A percentile compares a stretch with the other conserved stretches of the same genome.
phyloP scores from a whole-genome alignment of 2,113 vertebrate genomes.

The Periophthalmodon schlosseri region DNA sequence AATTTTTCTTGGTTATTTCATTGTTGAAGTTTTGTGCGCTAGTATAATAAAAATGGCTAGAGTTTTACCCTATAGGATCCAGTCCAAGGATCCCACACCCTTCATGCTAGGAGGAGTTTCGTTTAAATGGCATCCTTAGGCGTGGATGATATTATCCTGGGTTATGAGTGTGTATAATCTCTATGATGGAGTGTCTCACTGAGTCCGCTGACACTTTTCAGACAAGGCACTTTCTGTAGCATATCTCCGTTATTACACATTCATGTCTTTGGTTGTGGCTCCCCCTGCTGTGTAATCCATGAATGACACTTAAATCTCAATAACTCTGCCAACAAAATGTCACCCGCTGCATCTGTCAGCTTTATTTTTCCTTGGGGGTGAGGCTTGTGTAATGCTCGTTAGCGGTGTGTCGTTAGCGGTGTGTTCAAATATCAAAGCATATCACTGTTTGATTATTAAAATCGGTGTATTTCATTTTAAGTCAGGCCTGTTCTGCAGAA shows the following conservation, averaged over 20 bases:
- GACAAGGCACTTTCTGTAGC: not conserved
- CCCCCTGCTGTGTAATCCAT: conserved; percentile 38
- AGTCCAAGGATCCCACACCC: not conserved
- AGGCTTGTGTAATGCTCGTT: not conserved
- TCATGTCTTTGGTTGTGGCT: conserved; percentile 25
- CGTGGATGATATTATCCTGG: not conserved
- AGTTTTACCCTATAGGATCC: not conserved
- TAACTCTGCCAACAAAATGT: not conserved
- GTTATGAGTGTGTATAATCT: not conserved
- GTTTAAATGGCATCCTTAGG: not conserved
- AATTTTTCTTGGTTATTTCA: not conserved
- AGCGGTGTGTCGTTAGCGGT: not conserved
- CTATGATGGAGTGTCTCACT: not conserved
- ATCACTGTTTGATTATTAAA: no score
- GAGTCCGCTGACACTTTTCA: not conserved
- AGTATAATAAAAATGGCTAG: not conserved
- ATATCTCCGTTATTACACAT: not conserved
- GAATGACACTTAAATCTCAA: not conserved
- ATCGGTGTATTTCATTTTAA: no score
- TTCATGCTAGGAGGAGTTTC: not conserved
- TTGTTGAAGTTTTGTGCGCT: not conserved
- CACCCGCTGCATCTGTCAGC: conserved; percentile 15
- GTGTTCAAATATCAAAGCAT: no score
- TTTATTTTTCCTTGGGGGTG: not conserved
- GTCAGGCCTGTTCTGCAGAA: no score